A percentile compares a stretch with the other conserved stretches of the same genome.
These are phyloP conservation scores for Antrozous pallidus DNA, from an alignment of 2,797 vertebrate genomes.

Conservation along the genomic window DNA sequence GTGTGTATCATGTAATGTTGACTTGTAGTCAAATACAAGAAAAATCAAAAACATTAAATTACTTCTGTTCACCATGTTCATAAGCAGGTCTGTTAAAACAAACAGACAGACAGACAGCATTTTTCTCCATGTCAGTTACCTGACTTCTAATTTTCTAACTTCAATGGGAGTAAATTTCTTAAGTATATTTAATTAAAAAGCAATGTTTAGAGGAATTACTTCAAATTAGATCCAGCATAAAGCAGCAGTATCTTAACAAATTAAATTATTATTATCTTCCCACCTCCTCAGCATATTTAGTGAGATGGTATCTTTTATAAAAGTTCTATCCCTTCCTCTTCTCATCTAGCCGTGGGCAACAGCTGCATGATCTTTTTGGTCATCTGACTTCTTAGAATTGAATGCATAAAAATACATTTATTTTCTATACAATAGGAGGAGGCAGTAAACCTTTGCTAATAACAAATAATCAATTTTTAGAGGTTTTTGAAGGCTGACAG, in stretches of 20 bases:
- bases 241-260: not conserved
- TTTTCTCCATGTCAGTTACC: not conserved
- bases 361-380: not conserved
- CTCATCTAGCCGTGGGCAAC: not conserved
- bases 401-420: conserved; percentile 31
- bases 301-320: not conserved
- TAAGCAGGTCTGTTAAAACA: not conserved
- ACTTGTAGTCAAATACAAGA: not conserved
- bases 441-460: conserved; percentile 42
- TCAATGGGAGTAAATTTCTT: not conserved
- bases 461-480: conserved; percentile 47
- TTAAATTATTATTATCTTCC: not conserved
- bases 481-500: conserved; percentile 25
- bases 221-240: not conserved
- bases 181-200: conserved; percentile 26
- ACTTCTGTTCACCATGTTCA: not conserved
- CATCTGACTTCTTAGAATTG: not conserved
- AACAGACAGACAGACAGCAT: not conserved
- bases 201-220: not conserved
- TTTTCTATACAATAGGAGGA: not conserved
- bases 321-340: not conserved
- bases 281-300: not conserved
- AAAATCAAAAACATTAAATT: not conserved
- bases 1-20: not conserved
- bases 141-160: conserved; percentile 14